Percentiles rank a stretch among this genome's conserved stretches.
Conservation (phyloP, 2,888 invertebrate genomes). For the Machimus rusticus region DNA sequence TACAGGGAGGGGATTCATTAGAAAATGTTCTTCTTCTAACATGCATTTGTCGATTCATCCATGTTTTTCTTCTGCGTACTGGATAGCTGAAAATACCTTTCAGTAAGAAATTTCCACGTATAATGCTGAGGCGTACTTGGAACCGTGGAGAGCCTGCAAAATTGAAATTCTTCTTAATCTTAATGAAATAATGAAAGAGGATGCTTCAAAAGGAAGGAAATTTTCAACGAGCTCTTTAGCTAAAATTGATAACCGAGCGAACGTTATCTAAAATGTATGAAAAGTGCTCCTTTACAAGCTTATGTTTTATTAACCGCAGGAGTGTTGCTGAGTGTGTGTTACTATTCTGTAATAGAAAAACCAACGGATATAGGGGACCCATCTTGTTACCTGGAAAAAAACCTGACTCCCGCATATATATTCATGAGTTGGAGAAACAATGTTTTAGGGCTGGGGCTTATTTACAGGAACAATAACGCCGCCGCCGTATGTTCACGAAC, state of each 20-base stretch:
- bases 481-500: background rate
- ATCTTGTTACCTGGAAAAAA: background rate
- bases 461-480: background rate
- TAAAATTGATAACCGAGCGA: slow-evolving; percentile 37
- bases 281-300: slow-evolving; percentile 31
- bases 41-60: background rate
- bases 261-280: slow-evolving; percentile 44
- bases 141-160: background rate
- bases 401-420: background rate
- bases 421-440: slow-evolving; percentile 6
- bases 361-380: background rate
- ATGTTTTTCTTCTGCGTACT: background rate
- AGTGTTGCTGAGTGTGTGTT: background rate
- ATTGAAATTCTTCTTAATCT: slow-evolving; percentile 34
- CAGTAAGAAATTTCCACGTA: background rate
- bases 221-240: slow-evolving; percentile 34
- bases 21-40: background rate
- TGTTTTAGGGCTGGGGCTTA: background rate
- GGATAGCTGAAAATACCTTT: background rate
- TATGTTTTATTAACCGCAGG: slow-evolving; percentile 28
- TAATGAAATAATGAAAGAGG: slow-evolving; percentile 33
- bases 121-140: background rate
- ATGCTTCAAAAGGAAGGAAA: slow-evolving; percentile 28
- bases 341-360: slow-evolving; percentile 14
- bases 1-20: slow-evolving; percentile 7